phyloP scores from a whole-genome alignment of 2,113 vertebrate species.

The Epinephelus fuscoguttatus region DNA sequence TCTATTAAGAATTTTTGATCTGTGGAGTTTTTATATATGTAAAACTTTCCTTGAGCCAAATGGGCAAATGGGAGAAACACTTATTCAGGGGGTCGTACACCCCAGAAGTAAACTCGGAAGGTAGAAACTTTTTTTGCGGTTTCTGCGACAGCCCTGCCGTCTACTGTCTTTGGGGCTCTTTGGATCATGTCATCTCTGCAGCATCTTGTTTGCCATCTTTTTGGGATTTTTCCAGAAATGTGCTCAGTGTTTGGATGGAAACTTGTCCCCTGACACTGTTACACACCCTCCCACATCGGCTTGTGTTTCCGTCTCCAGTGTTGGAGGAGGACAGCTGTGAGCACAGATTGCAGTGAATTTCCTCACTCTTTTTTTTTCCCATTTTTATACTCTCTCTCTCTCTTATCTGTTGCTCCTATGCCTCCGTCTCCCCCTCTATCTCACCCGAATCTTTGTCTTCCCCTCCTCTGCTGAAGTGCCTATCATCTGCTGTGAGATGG shows the following conservation, averaged over 20 bases:
- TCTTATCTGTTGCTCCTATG: constrained; percentile 15
- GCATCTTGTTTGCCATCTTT: neutral
- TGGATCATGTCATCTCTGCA: neutral
- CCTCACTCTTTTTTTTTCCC: constrained; percentile 21
- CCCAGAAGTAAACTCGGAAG: no score
- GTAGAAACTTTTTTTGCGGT: no score
- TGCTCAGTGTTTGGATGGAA: constrained; percentile 4
- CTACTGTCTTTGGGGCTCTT: neutral
- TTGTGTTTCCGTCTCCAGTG: neutral
- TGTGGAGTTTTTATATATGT: no score
- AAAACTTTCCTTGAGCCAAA: no score
- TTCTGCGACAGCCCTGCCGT: no score
- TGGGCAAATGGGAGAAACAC: no score
- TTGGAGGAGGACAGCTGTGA: constrained; percentile 28
- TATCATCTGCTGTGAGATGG: constrained; percentile 17
- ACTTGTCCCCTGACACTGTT: neutral
- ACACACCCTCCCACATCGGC: neutral
- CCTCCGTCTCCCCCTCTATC: constrained; percentile 12
- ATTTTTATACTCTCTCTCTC: neutral
- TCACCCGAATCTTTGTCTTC: constrained; percentile 13
- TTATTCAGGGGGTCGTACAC: no score
- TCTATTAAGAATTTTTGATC: no score
- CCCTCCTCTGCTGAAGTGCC: neutral
- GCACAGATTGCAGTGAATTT: constrained; percentile 45
- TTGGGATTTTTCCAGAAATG: neutral